Base-by-base conservation (phyloP, 2,797 vertebrate genomes). In the Cyprinodon diabolis region DNA sequence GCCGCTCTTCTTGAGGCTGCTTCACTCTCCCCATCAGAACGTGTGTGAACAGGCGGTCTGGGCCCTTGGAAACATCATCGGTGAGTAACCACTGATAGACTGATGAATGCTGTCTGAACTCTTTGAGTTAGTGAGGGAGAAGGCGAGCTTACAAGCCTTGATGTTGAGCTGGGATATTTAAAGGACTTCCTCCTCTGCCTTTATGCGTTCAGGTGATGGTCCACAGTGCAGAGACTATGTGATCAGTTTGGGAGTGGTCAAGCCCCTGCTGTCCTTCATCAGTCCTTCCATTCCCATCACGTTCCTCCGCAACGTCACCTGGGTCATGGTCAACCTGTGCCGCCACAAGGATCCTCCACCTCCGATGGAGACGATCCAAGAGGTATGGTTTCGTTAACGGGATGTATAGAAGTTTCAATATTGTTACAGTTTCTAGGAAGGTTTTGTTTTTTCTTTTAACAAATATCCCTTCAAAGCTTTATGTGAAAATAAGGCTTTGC, bases 241-340 rank as follows among this genome's bases (percentile, higher is more conserved):
- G 76, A 99, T 99, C 92, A 97, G 96, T 75, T 94, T 99, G 77
- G 98, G 98, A 14, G 98, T 99, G 81, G 98, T 99, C 86, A 99
- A 98, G 80, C 98, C 98, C 2, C 92, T 99, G 90, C 96, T 99
- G 80, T 96, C 97, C 75, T 99, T 99, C 95, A 99, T 99, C 95
- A 99, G 96, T 90, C 98, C 98, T 82, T 98, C 98, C 93, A 99
- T 99, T 91, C 98, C 98, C 83, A 99, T 99, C 94, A 99, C 98
- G 85, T 99, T 99, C 94, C 95, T 99, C 87, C 96, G 98, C 93
- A 99, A 99, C 63, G 98, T 99, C 91, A 99, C 98, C 68, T 99
- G 98, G 98, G 98, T 99, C 87, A 99, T 99, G 98, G 98, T 99
- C 83, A 99, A 99, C 86, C 93, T 99, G 88, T 99, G 98, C 90